Conservation (phyloP, 2,888 invertebrate genomes). For the Mamestra brassicae region DNA sequence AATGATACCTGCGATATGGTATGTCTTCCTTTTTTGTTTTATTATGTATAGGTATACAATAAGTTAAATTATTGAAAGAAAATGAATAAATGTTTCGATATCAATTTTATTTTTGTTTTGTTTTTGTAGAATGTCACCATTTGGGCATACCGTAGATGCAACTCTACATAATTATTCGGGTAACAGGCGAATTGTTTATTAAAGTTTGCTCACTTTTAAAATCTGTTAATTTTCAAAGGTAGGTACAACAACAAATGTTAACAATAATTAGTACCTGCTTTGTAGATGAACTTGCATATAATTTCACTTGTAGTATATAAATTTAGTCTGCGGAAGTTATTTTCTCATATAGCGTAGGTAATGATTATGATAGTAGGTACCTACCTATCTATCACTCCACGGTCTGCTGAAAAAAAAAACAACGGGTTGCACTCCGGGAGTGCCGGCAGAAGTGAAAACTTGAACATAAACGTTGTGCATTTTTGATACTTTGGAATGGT, state of each 20-base stretch:
- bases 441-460: too few species aligned
- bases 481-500: too few species aligned
- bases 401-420: slow-evolving; percentile 14
- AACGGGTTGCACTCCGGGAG: too few species aligned
- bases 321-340: too few species aligned
- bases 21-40: slow-evolving; percentile 90
- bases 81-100: slow-evolving; percentile 89
- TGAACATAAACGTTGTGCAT: too few species aligned
- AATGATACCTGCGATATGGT: slow-evolving; percentile 79
- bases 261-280: too few species aligned
- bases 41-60: slow-evolving; percentile 82
- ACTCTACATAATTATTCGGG: not conserved
- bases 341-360: slow-evolving; percentile 12
- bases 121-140: not conserved
- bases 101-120: slow-evolving; percentile 60
- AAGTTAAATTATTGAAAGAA: slow-evolving; percentile 90
- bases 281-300: too few species aligned
- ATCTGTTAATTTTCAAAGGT: too few species aligned
- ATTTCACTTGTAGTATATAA: too few species aligned
- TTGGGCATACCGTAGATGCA: not conserved
- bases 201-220: too few species aligned
- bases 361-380: slow-evolving; percentile 22
- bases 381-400: slow-evolving; percentile 6
- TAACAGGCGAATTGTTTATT: not conserved
- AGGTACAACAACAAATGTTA: too few species aligned